A percentile compares a stretch with the other conserved stretches of the same genome.
These are phyloP conservation scores for Trachops cirrhosus DNA, from an alignment of 2,797 vertebrate species.

Conservation along the genomic window DNA sequence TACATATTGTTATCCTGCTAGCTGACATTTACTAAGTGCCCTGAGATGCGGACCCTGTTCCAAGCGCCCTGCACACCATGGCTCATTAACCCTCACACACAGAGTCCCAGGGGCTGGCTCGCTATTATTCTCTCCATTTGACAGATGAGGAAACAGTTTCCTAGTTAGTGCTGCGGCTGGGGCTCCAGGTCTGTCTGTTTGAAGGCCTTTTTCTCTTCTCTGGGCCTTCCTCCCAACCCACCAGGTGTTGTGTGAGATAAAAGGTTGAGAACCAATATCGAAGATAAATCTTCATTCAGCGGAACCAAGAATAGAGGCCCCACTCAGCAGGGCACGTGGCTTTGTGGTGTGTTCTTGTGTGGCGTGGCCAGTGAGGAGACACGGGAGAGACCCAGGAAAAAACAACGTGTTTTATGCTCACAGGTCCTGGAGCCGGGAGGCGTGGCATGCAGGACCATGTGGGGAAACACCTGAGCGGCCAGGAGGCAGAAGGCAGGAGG, in stretches of 20 bases:
- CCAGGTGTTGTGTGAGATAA: neutral
- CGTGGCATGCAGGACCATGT: fast-evolving
- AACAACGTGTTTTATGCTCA: fast-evolving
- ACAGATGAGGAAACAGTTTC: neutral
- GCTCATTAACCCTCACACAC: neutral
- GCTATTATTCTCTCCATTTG: no score
- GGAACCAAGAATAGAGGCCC: neutral
- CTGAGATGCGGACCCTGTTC: neutral
- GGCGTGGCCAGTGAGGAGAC: no score
- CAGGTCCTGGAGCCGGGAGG: neutral
- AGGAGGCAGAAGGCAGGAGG: neutral
- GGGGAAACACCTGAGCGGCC: neutral
- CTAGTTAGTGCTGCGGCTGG: neutral
- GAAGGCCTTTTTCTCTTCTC: neutral
- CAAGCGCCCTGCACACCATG: neutral
- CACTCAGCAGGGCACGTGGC: neutral
- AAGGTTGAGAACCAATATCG: neutral
- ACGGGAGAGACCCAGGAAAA: no score
- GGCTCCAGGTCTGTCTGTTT: neutral
- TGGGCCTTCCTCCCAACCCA: neutral
- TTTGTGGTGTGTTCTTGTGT: neutral
- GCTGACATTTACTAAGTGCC: neutral
- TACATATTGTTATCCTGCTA: neutral
- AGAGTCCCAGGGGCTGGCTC: neutral
- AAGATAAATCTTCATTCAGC: neutral